These are phyloP conservation scores for Metopia argyrocephala DNA, from an alignment of 2,888 invertebrate species.

Conservation along the genomic window DNA sequence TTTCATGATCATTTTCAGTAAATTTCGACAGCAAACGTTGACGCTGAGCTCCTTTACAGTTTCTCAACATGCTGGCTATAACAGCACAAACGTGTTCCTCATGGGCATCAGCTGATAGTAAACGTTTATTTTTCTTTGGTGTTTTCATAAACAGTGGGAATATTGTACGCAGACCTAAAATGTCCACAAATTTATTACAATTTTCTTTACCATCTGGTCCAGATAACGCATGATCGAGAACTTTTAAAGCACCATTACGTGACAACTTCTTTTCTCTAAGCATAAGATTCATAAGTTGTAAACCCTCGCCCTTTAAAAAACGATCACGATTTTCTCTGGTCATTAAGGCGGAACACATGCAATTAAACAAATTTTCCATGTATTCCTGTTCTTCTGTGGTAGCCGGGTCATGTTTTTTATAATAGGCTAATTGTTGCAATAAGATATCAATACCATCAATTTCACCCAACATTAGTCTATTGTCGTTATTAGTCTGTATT, in stretches of 20 bases:
- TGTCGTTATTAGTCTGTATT: slow-evolving; percentile 92
- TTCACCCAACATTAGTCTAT: slow-evolving; percentile 90
- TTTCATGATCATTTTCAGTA: slow-evolving; percentile 98
- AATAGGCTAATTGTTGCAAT: slow-evolving; percentile 95
- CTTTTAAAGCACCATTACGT: slow-evolving; percentile 96
- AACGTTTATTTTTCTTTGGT: slow-evolving; percentile 89
- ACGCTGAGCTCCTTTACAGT: slow-evolving; percentile 93
- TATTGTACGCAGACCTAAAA: slow-evolving; percentile 95
- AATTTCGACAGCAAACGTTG: slow-evolving; percentile 96
- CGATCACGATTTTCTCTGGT: slow-evolving; percentile 91
- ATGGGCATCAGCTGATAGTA: slow-evolving; percentile 91
- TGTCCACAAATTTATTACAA: slow-evolving; percentile 98
- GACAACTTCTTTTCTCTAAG: slow-evolving; percentile 97
- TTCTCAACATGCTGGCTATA: slow-evolving; percentile 94
- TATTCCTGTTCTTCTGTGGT: slow-evolving; percentile 96
- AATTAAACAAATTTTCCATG: slow-evolving; percentile 99
- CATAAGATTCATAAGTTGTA: slow-evolving; percentile 99
- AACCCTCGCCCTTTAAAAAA: slow-evolving; percentile 95
- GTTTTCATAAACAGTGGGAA: slow-evolving; percentile 99
- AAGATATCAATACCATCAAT: slow-evolving; percentile 95
- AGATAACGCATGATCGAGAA: slow-evolving; percentile 97
- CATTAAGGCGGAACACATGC: slow-evolving; percentile 95
- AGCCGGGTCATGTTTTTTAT: slow-evolving; percentile 95
- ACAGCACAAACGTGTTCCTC: slow-evolving; percentile 97
- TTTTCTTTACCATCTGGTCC: slow-evolving; percentile 96